Evolutionary conservation across 2,888 invertebrate genomes (phyloP), one percentile per base, ranked within the genome.

Genomic region (Cephus sareptanus): DNA sequence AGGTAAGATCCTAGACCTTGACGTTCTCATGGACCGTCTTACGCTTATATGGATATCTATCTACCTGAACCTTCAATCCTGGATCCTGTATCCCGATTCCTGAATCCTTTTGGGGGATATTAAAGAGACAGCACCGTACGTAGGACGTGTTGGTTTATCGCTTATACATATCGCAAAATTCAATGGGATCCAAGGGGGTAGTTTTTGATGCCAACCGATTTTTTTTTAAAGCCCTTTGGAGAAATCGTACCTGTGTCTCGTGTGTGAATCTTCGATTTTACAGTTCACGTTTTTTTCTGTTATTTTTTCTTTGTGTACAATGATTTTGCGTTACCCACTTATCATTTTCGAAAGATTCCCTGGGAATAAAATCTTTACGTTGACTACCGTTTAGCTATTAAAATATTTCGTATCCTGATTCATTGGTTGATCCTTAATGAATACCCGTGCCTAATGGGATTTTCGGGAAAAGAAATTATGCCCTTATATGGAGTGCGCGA

Each of bases 11-110:
- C 78, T 81, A 75, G 73, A 81, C 79, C 85, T 86, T 85, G 83
- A 86, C 83, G 87, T 88, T 89, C 89, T 87, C 88, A 88, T 87
- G 87, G 83, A 79, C 84, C 85, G 80, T 85, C 84, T 84, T 81
- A 80, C 79, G 78, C 80, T 71, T 31, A 71, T 71, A 71, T 71
- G 71, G 31, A 71, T 31, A 71, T 34, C 71, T 71, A 71, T 74
- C 33, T 74, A 74, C 74, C 33, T 74, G 71, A 71, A 71, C 71
- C 71, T 30, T 34, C 71, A 9, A 34, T 71, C 71, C 71, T 56
- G 56, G 23, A 56, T 56, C 56, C 56, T 56, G 56, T 9, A 56
- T 56, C 56, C 56, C 56, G 56, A 56, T 56, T 56, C 56, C 23
- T 6, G 56, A 56, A 56, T 56, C 56, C 56, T 56, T 56, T 56